phyloP scores from a whole-genome alignment of 2,888 invertebrate species.

The Teleiodes luculella region DNA sequence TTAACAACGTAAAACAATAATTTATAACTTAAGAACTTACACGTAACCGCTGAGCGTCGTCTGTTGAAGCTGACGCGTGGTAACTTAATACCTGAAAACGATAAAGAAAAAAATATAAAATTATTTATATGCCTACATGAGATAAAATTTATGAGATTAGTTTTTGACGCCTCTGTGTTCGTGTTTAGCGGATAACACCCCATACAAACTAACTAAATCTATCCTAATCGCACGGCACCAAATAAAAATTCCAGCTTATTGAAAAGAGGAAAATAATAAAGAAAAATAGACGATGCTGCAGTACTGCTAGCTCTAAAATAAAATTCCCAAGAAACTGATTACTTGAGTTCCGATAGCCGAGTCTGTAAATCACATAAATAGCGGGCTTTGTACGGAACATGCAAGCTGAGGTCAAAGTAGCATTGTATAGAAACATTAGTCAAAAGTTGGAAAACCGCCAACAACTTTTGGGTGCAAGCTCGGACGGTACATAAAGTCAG shows the following conservation, averaged over 20 bases:
- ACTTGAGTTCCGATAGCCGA: too few relatives aligned
- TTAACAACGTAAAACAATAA: neutral
- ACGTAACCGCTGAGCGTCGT: constrained; percentile 92
- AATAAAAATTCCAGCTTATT: too few relatives aligned
- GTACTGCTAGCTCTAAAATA: too few relatives aligned
- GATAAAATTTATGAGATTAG: too few relatives aligned
- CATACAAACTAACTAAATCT: too few relatives aligned
- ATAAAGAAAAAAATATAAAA: neutral
- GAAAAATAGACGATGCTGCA: too few relatives aligned
- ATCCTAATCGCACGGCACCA: too few relatives aligned
- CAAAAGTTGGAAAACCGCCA: neutral
- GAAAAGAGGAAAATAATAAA: too few relatives aligned
- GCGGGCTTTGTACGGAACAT: neutral
- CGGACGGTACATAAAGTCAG: neutral
- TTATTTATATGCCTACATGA: too few relatives aligned
- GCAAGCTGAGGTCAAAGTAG: neutral
- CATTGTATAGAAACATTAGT: constrained; percentile 7
- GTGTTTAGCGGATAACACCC: too few relatives aligned
- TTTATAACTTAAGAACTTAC: constrained; percentile 73
- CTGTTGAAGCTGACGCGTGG: constrained; percentile 94
- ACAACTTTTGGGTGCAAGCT: neutral
- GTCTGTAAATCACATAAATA: neutral
- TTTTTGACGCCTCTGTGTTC: too few relatives aligned
- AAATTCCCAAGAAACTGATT: too few relatives aligned
- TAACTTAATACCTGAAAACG: constrained; percentile 88